Conservation (phyloP, 2,797 vertebrate genomes). For the Phoebastria nigripes region DNA sequence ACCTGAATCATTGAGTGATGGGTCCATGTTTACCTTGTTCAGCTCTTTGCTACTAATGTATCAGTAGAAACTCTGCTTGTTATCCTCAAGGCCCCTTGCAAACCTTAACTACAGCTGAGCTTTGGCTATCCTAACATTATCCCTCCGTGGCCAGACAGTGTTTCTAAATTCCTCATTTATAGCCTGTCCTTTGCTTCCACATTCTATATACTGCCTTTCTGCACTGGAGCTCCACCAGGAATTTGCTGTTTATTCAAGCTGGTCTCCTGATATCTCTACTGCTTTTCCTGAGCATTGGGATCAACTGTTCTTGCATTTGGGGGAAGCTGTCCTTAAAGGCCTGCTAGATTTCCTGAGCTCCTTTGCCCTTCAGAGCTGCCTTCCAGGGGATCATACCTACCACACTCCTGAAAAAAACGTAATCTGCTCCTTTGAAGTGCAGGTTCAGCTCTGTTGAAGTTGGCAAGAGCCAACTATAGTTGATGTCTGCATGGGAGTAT, state of each 20-base stretch:
- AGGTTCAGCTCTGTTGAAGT: neutral
- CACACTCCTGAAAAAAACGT: neutral
- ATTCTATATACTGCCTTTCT: neutral
- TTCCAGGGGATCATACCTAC: neutral
- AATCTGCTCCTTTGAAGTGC: neutral
- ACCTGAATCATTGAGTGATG: neutral
- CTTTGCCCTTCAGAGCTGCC: neutral
- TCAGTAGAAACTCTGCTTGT: neutral
- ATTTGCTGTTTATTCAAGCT: neutral
- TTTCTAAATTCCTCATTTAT: neutral
- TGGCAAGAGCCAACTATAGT: neutral
- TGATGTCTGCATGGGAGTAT: too few relatives aligned
- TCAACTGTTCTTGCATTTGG: neutral
- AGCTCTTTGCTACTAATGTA: neutral
- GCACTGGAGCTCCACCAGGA: neutral
- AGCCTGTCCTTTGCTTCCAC: neutral
- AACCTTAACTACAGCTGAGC: neutral
- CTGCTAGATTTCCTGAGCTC: neutral
- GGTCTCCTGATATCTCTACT: neutral
- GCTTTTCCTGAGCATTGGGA: neutral
- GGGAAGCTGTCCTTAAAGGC: neutral
- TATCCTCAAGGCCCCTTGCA: neutral
- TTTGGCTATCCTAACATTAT: neutral
- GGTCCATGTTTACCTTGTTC: neutral
- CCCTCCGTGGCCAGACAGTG: neutral